Conservation (phyloP, 2,113 vertebrate genomes). For the Spheniscus mendiculus region DNA sequence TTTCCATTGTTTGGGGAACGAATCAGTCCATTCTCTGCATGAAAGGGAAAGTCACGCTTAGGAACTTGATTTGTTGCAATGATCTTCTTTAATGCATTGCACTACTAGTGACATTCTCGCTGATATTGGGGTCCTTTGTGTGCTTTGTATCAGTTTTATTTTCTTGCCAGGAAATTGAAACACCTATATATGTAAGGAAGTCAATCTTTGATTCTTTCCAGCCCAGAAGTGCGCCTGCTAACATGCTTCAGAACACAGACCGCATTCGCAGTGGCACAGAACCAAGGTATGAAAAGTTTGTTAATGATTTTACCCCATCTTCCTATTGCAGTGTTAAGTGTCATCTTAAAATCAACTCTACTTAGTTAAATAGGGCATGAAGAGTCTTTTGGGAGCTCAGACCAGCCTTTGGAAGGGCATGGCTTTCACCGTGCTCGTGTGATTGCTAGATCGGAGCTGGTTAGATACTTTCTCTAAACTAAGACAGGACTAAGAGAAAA, state of each 20-base stretch:
- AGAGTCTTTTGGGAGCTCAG: background rate
- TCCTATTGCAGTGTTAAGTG: background rate
- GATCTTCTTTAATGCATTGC: constrained; percentile 22
- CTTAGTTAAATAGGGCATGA: background rate
- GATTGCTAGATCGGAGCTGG: background rate
- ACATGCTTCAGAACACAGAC: background rate
- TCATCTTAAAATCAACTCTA: background rate
- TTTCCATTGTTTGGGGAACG: constrained; percentile 58
- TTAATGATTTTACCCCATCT: background rate
- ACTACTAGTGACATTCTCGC: background rate
- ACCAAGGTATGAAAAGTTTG: background rate
- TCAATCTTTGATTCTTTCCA: background rate
- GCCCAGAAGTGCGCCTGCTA: background rate
- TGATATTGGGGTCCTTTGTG: constrained; percentile 28
- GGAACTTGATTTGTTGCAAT: constrained; percentile 50
- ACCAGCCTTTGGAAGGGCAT: background rate
- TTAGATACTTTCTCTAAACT: background rate
- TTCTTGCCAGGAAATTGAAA: constrained; percentile 32
- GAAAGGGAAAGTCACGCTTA: constrained; percentile 57
- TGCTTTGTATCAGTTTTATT: constrained; percentile 37
- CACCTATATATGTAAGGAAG: background rate
- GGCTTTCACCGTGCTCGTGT: background rate
- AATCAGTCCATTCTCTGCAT: constrained; percentile 55
- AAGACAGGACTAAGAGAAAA: background rate
- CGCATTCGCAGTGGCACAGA: background rate